Base-by-base conservation (phyloP, 2,888 invertebrate species). In the Mesochorus sp. region DNA sequence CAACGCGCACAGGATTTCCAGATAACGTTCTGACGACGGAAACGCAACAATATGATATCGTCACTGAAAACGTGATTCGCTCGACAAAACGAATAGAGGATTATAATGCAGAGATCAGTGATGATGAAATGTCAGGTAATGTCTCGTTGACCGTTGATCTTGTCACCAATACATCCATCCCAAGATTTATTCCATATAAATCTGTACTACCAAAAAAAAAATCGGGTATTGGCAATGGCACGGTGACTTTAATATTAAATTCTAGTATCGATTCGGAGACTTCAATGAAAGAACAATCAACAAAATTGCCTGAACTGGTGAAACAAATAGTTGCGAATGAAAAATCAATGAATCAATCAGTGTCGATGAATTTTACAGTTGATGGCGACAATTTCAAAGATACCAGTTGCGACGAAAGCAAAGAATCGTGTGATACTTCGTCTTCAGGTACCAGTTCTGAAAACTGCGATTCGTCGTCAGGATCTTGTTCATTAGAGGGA, bases 401-500 rank as follows among this genome's bases (percentile, higher is more conserved):
- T 5, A 53, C 10, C 10, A 67, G 3, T 28, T 77, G 76, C 44
- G 55, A 61, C 17, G 42, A 42, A 14, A 53, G 19, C 26, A 24
- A 3, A 6, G 66, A 66, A 26, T 55, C 37, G 8, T 76, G 67
- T 19, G 37, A 39, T 14, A 26, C 28, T 57, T 12, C 61, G 12
- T 5, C 47, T 6, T 72, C 37, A 5, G 37, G 8, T 21, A 12
- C 1, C 4, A 44, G 10, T 21, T 26, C 42, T 5, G 59, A 71
- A 21, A 42, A 6, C 8, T 72, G 72, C 17, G 72, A 57, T 24
- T 24, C 47, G 2, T 37, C 39, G 10, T 42, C 49, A 10, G 62
- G 39, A 28, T 64, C 59, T 14, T 71, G 71, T 37, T 71, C 64
- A 10, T 55, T 31, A 6, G 76, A 76, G 31, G 10, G 17, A 3